A percentile compares a stretch with the other conserved stretches of the same genome.
phyloP scores from a whole-genome alignment of 2,888 invertebrate genomes.

The Deilephila elpenor region DNA sequence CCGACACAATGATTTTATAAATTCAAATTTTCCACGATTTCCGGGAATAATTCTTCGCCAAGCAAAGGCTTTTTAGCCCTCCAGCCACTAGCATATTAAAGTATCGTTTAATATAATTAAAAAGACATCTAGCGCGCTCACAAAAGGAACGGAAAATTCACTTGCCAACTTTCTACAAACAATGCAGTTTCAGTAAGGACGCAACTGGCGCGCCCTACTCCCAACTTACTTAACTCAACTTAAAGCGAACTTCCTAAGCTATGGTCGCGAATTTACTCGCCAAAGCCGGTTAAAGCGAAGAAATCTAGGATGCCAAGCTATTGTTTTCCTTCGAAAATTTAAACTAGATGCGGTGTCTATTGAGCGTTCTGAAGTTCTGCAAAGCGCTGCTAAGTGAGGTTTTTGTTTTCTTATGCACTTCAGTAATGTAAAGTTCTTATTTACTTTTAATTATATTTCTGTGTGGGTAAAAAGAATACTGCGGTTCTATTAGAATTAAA shows the following conservation, averaged over 20 bases:
- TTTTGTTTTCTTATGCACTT: conserved; percentile 1
- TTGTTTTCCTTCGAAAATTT: conserved; percentile 27
- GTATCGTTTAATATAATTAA: conserved; percentile 28
- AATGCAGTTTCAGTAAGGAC: conserved; percentile 49
- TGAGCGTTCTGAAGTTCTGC: conserved; percentile 12
- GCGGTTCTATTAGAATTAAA: no score
- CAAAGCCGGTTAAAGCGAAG: conserved; percentile 22
- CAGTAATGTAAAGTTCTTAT: not conserved
- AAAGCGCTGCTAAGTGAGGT: conserved; percentile 7
- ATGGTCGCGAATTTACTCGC: conserved; percentile 28
- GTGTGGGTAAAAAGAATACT: not conserved
- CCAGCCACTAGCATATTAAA: not conserved
- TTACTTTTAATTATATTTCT: conserved; percentile 4
- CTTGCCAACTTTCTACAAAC: conserved; percentile 46
- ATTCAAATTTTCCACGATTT: no score
- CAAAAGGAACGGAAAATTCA: conserved; percentile 44
- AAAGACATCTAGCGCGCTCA: conserved; percentile 37
- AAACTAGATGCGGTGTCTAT: conserved; percentile 22
- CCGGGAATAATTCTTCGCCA: not conserved
- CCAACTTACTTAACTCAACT: conserved; percentile 26
- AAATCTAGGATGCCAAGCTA: conserved; percentile 17
- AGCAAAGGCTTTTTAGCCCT: not conserved
- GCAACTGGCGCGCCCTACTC: conserved; percentile 37
- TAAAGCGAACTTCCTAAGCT: conserved; percentile 28
- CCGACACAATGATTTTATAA: no score